Percentiles rank a stretch among this genome's conserved stretches.
These are phyloP conservation scores for Vireo griseus DNA, from an alignment of 2,797 vertebrate genomes.

Conservation along the genomic window DNA sequence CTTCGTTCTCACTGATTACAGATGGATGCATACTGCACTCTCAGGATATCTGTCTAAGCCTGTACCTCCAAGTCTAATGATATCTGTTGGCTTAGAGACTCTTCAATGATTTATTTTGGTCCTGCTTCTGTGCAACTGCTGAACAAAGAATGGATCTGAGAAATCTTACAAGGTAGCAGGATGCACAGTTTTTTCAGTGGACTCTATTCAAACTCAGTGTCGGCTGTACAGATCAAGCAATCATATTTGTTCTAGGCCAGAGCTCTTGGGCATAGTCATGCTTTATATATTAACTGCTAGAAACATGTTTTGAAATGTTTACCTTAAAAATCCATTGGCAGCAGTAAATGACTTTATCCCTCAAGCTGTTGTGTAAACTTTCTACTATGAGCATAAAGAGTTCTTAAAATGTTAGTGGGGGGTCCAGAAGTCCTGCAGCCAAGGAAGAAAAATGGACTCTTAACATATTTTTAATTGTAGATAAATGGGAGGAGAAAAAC, in stretches of 20 bases:
- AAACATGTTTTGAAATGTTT: background rate
- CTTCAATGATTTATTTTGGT: constrained; percentile 25
- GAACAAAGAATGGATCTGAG: background rate
- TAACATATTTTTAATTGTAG: background rate
- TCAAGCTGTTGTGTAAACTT: background rate
- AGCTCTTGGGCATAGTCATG: background rate
- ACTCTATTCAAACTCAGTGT: background rate
- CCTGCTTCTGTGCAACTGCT: background rate
- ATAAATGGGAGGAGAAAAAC: background rate
- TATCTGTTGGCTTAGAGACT: constrained; percentile 1
- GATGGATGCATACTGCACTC: background rate
- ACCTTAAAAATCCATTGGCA: background rate
- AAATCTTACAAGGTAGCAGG: background rate
- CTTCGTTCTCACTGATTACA: background rate
- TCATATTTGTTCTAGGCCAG: background rate
- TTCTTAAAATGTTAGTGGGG: background rate
- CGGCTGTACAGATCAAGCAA: background rate
- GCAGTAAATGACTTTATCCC: background rate
- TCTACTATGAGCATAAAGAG: background rate
- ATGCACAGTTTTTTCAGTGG: background rate
- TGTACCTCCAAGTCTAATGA: constrained; percentile 12
- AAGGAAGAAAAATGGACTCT: background rate
- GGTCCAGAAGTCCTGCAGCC: background rate
- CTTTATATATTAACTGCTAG: background rate
- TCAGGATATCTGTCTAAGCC: constrained; percentile 23